Evolutionary conservation across 2,113 vertebrate species (phyloP).

Genomic region (Brachirus orientalis): DNA sequence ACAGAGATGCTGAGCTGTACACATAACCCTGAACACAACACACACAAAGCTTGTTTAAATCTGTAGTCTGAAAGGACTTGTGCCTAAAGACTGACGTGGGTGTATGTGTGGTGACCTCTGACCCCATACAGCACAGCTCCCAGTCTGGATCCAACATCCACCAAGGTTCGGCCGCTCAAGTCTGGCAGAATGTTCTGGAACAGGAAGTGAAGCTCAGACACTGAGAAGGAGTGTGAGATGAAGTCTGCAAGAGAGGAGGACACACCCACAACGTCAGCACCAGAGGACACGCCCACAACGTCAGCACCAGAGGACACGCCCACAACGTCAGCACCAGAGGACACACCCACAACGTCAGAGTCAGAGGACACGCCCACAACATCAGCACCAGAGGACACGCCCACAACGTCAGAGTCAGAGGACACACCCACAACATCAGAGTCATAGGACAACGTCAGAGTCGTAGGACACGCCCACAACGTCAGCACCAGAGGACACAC

Average conservation of each 20-base stretch:
- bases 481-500: background rate
- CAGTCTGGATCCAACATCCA: slow-evolving; percentile 94
- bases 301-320: background rate
- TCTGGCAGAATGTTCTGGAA: slow-evolving; percentile 91
- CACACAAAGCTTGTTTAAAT: no score
- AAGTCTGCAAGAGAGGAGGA: slow-evolving; percentile 84
- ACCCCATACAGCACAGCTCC: slow-evolving; percentile 89
- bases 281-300: background rate
- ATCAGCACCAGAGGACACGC: background rate
- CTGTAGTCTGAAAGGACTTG: no score
- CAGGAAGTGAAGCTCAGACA: slow-evolving; percentile 90
- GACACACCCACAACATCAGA: background rate
- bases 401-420: no score
- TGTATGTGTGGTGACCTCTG: slow-evolving; percentile 22
- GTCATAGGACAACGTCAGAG: background rate
- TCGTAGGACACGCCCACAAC: background rate
- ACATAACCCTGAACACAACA: slow-evolving; percentile 84
- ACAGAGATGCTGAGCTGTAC: slow-evolving; percentile 88
- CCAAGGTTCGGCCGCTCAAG: slow-evolving; percentile 86
- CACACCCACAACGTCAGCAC: background rate
- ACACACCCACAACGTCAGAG: no score
- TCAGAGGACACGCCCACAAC: background rate
- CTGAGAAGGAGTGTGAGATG: slow-evolving; percentile 95
- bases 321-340: background rate
- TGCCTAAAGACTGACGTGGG: no score